Evolutionary conservation across 2,797 vertebrate species (phyloP).

Genomic region (Tokudaia muenninki): DNA sequence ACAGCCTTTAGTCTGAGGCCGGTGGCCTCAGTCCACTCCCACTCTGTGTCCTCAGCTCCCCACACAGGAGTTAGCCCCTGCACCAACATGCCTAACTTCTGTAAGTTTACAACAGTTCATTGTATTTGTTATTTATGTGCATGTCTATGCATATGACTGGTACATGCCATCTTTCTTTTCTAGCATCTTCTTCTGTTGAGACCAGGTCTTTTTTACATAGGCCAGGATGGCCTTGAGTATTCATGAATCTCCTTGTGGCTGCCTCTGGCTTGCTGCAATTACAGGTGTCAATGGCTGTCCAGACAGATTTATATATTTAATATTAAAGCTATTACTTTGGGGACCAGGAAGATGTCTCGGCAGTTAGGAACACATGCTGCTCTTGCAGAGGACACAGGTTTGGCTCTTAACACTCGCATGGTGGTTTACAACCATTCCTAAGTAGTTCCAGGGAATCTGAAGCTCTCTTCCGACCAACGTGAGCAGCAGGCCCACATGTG

Average conservation of each 20-base stretch:
- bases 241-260: neutral
- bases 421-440: neutral
- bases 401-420: neutral
- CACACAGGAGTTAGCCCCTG: neutral
- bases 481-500: neutral
- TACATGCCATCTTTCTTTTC: neutral
- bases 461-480: neutral
- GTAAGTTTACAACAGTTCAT: neutral
- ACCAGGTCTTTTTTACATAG: neutral
- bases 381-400: neutral
- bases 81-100: neutral
- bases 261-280: neutral
- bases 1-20: too few relatives aligned
- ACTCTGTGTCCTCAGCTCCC: neutral
- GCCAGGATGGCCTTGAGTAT: neutral
- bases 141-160: neutral
- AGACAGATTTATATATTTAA: neutral
- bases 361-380: neutral
- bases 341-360: neutral
- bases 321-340: conserved; percentile 37
- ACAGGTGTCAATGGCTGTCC: neutral
- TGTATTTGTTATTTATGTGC: neutral
- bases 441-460: neutral
- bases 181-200: neutral
- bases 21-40: neutral